Conservation (phyloP, 2,797 vertebrate genomes). For the Muraenolepis orangiensis region DNA sequence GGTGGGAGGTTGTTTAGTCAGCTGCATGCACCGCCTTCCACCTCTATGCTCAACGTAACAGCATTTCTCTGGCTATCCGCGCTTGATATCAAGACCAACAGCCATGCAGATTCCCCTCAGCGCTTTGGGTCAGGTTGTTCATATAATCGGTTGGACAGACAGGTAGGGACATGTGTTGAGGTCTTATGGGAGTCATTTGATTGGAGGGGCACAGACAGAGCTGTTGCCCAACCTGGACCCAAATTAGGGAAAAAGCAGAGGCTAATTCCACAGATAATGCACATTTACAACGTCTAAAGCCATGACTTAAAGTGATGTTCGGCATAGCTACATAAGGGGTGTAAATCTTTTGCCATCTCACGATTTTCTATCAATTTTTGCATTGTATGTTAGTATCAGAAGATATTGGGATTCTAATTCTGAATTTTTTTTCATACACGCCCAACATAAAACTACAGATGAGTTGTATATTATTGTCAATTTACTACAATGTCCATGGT, state of each 20-base stretch:
- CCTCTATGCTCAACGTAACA: neutral
- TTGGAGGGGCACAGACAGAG: slow-evolving; percentile 44
- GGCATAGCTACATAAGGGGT: no score
- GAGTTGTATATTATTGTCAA: no score
- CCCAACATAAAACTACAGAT: no score
- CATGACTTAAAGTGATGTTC: neutral
- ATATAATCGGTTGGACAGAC: neutral
- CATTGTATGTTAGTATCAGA: no score
- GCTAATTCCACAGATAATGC: neutral
- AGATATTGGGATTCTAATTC: no score
- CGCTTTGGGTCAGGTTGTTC: neutral
- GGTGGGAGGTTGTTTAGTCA: neutral
- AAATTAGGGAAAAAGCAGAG: slow-evolving; percentile 39
- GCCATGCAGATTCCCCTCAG: neutral
- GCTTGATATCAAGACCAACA: neutral
- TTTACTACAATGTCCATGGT: no score
- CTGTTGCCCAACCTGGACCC: slow-evolving; percentile 56
- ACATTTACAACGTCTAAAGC: neutral
- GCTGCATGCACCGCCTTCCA: neutral
- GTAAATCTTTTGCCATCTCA: no score
- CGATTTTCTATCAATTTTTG: no score
- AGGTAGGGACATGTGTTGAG: slow-evolving; percentile 22
- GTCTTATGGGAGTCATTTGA: slow-evolving; percentile 20
- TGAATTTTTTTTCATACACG: no score
- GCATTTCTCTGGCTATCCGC: neutral